Evolutionary conservation across 1,140 invertebrate genomes (phyloP).

Genomic region (Philotrypesis tridentata): DNA sequence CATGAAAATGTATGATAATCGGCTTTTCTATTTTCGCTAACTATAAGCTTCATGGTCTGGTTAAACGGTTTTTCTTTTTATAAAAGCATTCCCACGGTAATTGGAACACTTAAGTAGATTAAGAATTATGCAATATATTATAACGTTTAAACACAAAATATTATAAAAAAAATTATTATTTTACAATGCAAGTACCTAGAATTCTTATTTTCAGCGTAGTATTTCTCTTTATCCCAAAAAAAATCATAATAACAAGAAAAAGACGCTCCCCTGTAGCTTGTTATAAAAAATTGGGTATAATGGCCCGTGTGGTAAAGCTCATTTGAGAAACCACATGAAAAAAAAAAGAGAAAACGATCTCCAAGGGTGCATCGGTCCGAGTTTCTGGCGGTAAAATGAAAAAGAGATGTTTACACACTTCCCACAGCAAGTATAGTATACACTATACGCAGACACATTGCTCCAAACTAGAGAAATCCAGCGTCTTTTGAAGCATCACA

Average conservation of each 20-base stretch:
- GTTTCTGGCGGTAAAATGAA: slow-evolving; percentile 1
- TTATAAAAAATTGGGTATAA: too few relatives aligned
- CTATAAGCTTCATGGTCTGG: too few relatives aligned
- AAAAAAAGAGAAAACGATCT: slow-evolving; percentile 4
- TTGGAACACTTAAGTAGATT: too few relatives aligned
- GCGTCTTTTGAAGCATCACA: neutral
- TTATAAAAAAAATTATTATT: too few relatives aligned
- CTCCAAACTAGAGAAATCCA: neutral
- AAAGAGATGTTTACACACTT: slow-evolving; percentile 37
- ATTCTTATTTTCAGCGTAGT: too few relatives aligned
- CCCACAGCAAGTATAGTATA: neutral
- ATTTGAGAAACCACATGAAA: neutral
- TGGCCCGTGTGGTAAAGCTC: too few relatives aligned
- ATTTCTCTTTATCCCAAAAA: neutral
- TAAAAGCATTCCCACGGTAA: too few relatives aligned
- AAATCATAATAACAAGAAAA: slow-evolving; percentile 11
- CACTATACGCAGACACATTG: slow-evolving; percentile 7
- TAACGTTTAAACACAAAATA: too few relatives aligned
- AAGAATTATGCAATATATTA: too few relatives aligned
- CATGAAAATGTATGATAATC: neutral
- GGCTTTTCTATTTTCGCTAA: too few relatives aligned
- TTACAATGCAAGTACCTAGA: too few relatives aligned
- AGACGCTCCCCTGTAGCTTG: neutral
- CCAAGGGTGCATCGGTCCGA: neutral
- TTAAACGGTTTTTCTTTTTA: too few relatives aligned